Conservation (phyloP, 1,140 invertebrate genomes). For the Agraylea sexmaculata region DNA sequence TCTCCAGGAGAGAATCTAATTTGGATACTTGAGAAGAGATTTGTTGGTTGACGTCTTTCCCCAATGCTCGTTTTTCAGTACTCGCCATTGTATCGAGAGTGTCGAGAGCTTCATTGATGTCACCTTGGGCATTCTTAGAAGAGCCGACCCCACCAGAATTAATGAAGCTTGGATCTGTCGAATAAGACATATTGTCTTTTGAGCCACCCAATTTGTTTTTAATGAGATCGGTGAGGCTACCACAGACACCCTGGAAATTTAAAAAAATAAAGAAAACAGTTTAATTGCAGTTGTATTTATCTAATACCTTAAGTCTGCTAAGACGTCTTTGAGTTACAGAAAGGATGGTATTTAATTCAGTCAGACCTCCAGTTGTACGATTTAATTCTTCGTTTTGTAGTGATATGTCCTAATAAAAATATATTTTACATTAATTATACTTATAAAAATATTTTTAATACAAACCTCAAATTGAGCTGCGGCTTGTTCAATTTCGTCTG, state of each 20-base stretch:
- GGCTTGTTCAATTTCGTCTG: slow-evolving; percentile 17
- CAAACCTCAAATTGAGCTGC: slow-evolving; percentile 18
- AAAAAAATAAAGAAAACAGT: neutral
- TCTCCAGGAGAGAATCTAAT: slow-evolving; percentile 47
- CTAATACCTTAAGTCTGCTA: slow-evolving; percentile 68
- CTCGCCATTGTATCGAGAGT: slow-evolving; percentile 35
- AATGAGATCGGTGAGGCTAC: slow-evolving; percentile 50
- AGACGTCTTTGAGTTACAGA: slow-evolving; percentile 75
- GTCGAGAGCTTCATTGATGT: slow-evolving; percentile 36
- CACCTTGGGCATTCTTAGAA: slow-evolving; percentile 8
- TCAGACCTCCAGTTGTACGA: slow-evolving; percentile 61
- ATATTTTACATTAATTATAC: neutral
- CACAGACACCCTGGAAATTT: slow-evolving; percentile 47
- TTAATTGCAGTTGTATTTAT: neutral
- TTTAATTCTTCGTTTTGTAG: slow-evolving; percentile 52
- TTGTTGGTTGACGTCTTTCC: slow-evolving; percentile 42
- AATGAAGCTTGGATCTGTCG: slow-evolving; percentile 34
- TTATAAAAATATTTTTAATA: slow-evolving; percentile 6
- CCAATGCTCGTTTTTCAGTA: slow-evolving; percentile 27
- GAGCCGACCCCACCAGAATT: slow-evolving; percentile 18
- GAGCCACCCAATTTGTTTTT: slow-evolving; percentile 39
- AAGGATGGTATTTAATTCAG: slow-evolving; percentile 70
- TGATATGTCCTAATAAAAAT: slow-evolving; percentile 25
- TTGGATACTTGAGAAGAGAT: slow-evolving; percentile 51
- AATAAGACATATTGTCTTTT: slow-evolving; percentile 36